phyloP scores from a whole-genome alignment of 1,140 invertebrate species.

The Rhynchophorus ferrugineus region DNA sequence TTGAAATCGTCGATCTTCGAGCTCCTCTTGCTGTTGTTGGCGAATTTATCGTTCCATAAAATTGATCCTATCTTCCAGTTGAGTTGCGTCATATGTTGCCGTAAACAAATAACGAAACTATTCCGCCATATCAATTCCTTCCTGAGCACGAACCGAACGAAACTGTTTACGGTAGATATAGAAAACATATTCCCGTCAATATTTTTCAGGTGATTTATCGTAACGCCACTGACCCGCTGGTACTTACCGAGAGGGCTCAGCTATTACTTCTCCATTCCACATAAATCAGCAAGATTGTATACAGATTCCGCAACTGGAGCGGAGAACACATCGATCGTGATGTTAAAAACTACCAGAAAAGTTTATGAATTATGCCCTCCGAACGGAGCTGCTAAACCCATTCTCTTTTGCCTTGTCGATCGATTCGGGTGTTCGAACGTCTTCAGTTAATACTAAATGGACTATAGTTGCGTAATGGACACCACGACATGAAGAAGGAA shows the following conservation, averaged over 20 bases:
- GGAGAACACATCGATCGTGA: conserved; percentile 33
- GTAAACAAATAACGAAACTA: too few species aligned
- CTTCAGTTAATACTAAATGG: too few species aligned
- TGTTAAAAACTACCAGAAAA: conserved; percentile 33
- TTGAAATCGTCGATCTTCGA: too few species aligned
- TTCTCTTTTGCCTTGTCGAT: conserved; percentile 16
- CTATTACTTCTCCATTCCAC: conserved; percentile 24
- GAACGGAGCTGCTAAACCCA: conserved; percentile 9
- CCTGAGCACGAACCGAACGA: too few species aligned
- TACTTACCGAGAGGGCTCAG: conserved; percentile 6
- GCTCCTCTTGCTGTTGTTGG: too few species aligned
- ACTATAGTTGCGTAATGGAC: too few species aligned
- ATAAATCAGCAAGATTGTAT: conserved; percentile 33
- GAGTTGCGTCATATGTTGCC: too few species aligned
- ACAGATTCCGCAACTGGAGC: conserved; percentile 33
- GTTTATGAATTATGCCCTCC: conserved; percentile 22
- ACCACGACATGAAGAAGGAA: too few species aligned
- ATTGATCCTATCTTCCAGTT: too few species aligned
- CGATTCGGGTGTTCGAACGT: conserved; percentile 1
- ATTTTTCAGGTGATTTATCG: not conserved
- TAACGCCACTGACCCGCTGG: conserved; percentile 12
- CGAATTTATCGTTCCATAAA: too few species aligned
- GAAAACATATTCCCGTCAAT: not conserved
- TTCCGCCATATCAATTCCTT: too few species aligned
- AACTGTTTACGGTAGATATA: too few species aligned